Conservation (phyloP, 2,797 vertebrate genomes). For the Monodelphis domestica region DNA sequence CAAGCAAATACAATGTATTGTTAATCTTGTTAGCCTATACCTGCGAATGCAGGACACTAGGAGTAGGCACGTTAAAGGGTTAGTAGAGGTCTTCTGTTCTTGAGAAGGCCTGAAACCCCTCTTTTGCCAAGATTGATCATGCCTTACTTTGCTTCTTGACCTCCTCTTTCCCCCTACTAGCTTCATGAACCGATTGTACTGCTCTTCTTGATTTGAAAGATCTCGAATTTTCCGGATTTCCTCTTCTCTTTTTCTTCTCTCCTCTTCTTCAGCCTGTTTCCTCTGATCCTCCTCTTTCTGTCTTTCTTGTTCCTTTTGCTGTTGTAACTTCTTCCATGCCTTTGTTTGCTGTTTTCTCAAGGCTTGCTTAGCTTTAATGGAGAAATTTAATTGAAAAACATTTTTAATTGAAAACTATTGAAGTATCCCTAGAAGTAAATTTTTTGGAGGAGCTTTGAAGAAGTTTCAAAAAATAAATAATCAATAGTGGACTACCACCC, state of each 20-base stretch:
- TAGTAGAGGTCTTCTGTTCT: neutral
- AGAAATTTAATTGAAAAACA: conserved; percentile 58
- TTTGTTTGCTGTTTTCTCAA: conserved; percentile 93
- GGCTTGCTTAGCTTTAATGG: conserved; percentile 88
- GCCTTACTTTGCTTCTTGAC: conserved; percentile 90
- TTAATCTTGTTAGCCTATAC: neutral
- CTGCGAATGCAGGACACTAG: neutral
- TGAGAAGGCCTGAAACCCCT: neutral
- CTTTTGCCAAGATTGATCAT: conserved; percentile 31
- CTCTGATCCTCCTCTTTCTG: conserved; percentile 90
- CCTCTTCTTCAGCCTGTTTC: conserved; percentile 92
- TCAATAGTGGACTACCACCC: neutral
- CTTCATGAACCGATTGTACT: conserved; percentile 99
- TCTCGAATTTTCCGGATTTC: conserved; percentile 96
- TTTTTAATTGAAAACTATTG: neutral
- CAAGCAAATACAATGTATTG: neutral
- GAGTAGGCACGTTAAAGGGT: neutral
- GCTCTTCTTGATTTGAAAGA: conserved; percentile 98
- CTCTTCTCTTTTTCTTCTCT: conserved; percentile 94
- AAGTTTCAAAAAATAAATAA: neutral
- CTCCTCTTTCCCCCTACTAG: conserved; percentile 93
- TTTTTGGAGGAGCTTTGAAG: neutral
- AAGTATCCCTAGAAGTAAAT: neutral
- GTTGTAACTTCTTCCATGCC: conserved; percentile 93
- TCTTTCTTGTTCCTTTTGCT: conserved; percentile 88